Base-by-base conservation (phyloP, 1,140 invertebrate species). In the Drosophila lacertosa region DNA sequence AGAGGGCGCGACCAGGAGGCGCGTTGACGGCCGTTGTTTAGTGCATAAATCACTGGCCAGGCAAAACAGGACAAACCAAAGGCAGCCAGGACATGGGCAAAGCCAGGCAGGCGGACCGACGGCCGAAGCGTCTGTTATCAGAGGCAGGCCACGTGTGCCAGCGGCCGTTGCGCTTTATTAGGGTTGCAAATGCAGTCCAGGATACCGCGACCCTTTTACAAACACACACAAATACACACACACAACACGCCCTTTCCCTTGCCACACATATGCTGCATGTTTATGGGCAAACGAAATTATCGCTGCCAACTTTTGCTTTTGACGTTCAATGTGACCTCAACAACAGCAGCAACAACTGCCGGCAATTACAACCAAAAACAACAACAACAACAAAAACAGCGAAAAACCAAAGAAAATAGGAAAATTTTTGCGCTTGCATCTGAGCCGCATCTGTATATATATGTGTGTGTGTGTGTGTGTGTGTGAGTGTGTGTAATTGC, bases 261-360 rank as follows among this genome's bases (percentile, higher is more conserved):
- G 32, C 22, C 42, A 22, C 74, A 59, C 84, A 89, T 89, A 89
- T 89, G 86, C 77, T 79, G 77, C 72, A 89, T 89, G 83, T 89
- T 89, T 89, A 89, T 89, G 75, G 74, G 65, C 71, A 83, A 77
- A 79, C 78, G 78, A 77, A 84, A 82, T 86, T 77, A 86, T 81
- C 82, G 74, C 68, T 62, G 76, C 66, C 76, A 67, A 60, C 65
- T 57, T 72, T 70, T 84, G 77, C 77, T 71, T 82, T 86, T 86
- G 82, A 88, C 77, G 48, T 88, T 82, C 77, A 66, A 80, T 81
- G 76, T 81, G 69, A 80, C 80, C 74, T 81, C 77, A 77, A 71
- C 79, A 84, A 68, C 67, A 77, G 47, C 63, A n/a, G n/a, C n/a
- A 60, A 63, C 55, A 60, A 67, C 47, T 67, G 45, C 55, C 57